Conservation (phyloP, 2,888 invertebrate genomes). For the Dasysyrphus albostriatus region DNA sequence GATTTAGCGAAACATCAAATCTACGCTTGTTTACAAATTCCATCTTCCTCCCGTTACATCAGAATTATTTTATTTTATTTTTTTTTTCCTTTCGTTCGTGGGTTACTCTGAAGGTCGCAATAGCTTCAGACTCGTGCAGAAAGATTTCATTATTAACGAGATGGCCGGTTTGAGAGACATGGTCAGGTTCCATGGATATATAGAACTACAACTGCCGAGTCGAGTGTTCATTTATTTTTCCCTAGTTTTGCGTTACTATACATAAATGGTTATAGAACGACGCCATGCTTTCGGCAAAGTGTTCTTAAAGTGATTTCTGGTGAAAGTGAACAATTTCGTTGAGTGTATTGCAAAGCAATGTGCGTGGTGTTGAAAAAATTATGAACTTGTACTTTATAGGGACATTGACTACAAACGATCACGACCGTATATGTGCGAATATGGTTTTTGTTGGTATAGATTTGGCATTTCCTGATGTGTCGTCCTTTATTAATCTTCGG, state of each 20-base stretch:
- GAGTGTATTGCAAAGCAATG: conserved; percentile 1
- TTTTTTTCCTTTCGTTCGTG: neutral
- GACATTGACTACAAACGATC: conserved; percentile 16
- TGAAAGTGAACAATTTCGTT: conserved; percentile 10
- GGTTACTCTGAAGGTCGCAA: conserved; percentile 37
- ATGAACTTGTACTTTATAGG: conserved; percentile 46
- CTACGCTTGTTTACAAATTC: conserved; percentile 75
- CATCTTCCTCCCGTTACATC: conserved; percentile 59
- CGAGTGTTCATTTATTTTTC: conserved; percentile 72
- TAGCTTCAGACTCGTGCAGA: conserved; percentile 59
- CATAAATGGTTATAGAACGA: conserved; percentile 62
- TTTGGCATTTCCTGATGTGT: neutral
- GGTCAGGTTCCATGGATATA: conserved; percentile 38
- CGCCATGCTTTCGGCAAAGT: neutral
- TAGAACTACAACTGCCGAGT: conserved; percentile 42
- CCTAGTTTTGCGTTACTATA: conserved; percentile 72
- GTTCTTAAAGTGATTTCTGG: conserved; percentile 45
- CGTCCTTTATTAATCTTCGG: too few relatives aligned
- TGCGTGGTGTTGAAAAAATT: conserved; percentile 29
- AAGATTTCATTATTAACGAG: conserved; percentile 73
- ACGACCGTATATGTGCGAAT: conserved; percentile 4
- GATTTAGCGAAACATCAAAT: conserved; percentile 75
- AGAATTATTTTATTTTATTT: neutral
- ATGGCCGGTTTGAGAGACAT: conserved; percentile 55
- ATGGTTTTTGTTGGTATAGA: conserved; percentile 8